Percentiles rank a stretch among this genome's conserved stretches.
phyloP scores from a whole-genome alignment of 1,140 invertebrate genomes.

The Bilobella aurantiaca region DNA sequence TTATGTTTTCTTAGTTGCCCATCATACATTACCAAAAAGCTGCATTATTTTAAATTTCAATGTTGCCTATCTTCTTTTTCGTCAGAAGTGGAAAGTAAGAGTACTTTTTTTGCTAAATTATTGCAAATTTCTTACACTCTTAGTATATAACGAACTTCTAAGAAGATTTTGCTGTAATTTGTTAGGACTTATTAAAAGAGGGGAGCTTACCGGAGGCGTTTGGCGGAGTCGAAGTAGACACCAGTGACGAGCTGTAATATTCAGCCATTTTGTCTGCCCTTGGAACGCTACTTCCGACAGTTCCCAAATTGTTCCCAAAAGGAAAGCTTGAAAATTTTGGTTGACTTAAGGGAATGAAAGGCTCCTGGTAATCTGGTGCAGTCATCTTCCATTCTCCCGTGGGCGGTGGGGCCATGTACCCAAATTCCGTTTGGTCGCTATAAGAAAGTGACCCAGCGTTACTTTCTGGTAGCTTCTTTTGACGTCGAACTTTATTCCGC shows the following conservation, averaged over 20 bases:
- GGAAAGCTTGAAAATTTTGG: conserved; percentile 28
- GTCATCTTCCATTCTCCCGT: conserved; percentile 32
- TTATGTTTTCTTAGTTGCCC: too few species aligned
- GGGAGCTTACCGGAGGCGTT: not conserved
- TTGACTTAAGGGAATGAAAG: conserved; percentile 22
- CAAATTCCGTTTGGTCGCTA: conserved; percentile 31
- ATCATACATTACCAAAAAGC: too few species aligned
- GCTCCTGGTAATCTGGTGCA: conserved; percentile 31
- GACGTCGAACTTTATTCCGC: conserved; percentile 19
- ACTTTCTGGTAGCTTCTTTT: conserved; percentile 19
- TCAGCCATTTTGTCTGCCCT: conserved; percentile 30
- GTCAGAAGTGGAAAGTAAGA: too few species aligned
- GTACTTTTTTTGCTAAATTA: too few species aligned
- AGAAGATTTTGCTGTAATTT: too few species aligned
- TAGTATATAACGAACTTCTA: too few species aligned
- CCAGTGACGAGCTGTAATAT: conserved; percentile 33
- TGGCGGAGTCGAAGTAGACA: conserved; percentile 16
- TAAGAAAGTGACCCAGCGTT: conserved; percentile 29
- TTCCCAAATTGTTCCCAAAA: conserved; percentile 8
- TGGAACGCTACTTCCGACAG: conserved; percentile 7
- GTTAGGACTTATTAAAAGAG: too few species aligned
- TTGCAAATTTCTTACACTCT: too few species aligned
- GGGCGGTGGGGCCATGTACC: conserved; percentile 26
- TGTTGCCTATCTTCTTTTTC: too few species aligned
- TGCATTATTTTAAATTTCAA: too few species aligned